phyloP scores from a whole-genome alignment of 2,113 vertebrate genomes.

The Electrona antarctica region DNA sequence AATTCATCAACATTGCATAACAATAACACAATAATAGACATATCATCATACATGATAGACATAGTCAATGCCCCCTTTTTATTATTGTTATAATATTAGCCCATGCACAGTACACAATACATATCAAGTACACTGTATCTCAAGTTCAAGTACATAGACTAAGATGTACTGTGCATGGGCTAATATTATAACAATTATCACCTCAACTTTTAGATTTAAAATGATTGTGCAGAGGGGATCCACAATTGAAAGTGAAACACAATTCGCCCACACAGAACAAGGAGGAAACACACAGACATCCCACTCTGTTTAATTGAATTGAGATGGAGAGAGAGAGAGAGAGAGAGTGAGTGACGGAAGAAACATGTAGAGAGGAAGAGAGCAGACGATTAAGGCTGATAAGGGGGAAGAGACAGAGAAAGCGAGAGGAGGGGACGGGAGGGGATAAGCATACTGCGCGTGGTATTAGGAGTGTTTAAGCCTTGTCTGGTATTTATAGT shows the following conservation, averaged over 20 bases:
- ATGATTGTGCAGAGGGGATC: neutral
- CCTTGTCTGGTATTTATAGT: conserved; percentile 76
- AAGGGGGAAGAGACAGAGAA: conserved; percentile 11
- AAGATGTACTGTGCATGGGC: too few species aligned
- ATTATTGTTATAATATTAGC: too few species aligned
- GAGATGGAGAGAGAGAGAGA: conserved; percentile 26
- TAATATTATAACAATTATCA: too few species aligned
- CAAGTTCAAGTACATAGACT: too few species aligned
- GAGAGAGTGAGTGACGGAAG: neutral
- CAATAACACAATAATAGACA: too few species aligned
- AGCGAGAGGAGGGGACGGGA: conserved; percentile 42
- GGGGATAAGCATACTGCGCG: conserved; percentile 29
- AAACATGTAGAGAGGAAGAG: neutral
- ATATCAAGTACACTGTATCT: too few species aligned
- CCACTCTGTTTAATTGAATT: conserved; percentile 18
- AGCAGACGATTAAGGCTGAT: neutral
- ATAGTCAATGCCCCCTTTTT: too few species aligned
- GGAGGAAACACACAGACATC: conserved; percentile 10
- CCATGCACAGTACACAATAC: too few species aligned
- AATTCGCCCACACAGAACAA: too few species aligned
- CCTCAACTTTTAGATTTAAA: too few species aligned
- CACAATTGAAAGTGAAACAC: conserved; percentile 13
- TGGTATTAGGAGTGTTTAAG: conserved; percentile 70
- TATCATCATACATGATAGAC: too few species aligned
- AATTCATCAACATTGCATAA: too few species aligned